These are phyloP conservation scores for Lichenostomus cassidix DNA, from an alignment of 2,113 vertebrate species.

Conservation along the genomic window DNA sequence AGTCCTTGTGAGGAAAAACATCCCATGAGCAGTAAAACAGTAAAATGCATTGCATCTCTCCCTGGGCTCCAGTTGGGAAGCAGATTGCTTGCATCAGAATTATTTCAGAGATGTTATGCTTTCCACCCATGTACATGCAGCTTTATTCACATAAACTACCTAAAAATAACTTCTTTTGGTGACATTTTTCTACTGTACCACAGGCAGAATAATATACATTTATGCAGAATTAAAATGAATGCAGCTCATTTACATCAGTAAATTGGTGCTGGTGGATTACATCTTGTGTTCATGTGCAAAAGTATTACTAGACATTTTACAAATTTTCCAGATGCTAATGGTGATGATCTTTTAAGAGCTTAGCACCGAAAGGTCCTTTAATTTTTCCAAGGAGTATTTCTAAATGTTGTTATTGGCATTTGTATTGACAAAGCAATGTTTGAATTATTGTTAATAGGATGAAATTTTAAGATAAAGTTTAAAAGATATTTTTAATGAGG, in stretches of 20 bases:
- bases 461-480: background rate
- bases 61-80: background rate
- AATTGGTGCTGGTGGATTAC: background rate
- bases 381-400: background rate
- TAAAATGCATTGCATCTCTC: background rate
- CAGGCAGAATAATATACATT: background rate
- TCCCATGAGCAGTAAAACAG: background rate
- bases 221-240: background rate
- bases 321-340: background rate
- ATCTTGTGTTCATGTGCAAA: background rate
- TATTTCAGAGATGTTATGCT: background rate
- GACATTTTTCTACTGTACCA: background rate
- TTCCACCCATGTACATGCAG: background rate
- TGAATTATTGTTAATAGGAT: background rate
- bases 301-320: background rate
- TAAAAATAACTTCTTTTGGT: background rate
- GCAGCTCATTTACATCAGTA: background rate
- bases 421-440: background rate
- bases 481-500: background rate
- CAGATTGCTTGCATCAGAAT: background rate
- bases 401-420: background rate
- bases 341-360: background rate
- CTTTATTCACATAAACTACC: background rate
- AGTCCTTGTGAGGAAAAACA: background rate
- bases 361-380: background rate